Evolutionary conservation across 2,888 invertebrate genomes (phyloP).

Genomic region (Physocephala rufipes): DNA sequence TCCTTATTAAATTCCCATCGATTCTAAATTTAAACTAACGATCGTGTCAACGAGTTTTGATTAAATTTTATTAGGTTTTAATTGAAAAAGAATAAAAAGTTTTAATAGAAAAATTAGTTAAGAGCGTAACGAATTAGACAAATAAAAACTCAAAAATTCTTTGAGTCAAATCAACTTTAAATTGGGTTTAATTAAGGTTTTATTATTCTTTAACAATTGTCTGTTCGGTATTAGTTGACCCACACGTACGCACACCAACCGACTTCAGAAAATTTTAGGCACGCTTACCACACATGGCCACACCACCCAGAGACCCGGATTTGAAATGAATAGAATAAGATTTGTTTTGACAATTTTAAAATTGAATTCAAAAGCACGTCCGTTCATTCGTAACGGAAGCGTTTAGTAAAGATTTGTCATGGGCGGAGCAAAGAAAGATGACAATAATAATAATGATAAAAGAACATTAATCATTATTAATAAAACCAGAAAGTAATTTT

Average conservation of each 20-base stretch:
- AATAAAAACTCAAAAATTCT: neutral
- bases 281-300: constrained; percentile 38
- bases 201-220: constrained; percentile 45
- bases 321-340: constrained; percentile 44
- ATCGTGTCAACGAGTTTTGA: constrained; percentile 11
- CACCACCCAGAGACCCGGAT: constrained; percentile 26
- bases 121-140: constrained; percentile 28
- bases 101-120: constrained; percentile 19
- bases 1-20: constrained; percentile 28
- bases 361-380: neutral
- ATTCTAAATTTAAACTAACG: constrained; percentile 12
- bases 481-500: neutral
- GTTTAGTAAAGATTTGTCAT: constrained; percentile 20
- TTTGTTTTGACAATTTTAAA: constrained; percentile 33
- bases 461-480: neutral
- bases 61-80: constrained; percentile 33
- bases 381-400: constrained; percentile 18
- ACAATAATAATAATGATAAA: neutral
- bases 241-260: neutral
- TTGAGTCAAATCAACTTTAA: constrained; percentile 7
- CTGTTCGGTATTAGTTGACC: neutral
- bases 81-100: constrained; percentile 24
- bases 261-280: constrained; percentile 23
- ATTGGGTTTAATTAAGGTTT: constrained; percentile 57
- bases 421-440: neutral